Evolutionary conservation across 1,140 invertebrate genomes (phyloP).

Genomic region (Acyrthosiphon pisum): DNA sequence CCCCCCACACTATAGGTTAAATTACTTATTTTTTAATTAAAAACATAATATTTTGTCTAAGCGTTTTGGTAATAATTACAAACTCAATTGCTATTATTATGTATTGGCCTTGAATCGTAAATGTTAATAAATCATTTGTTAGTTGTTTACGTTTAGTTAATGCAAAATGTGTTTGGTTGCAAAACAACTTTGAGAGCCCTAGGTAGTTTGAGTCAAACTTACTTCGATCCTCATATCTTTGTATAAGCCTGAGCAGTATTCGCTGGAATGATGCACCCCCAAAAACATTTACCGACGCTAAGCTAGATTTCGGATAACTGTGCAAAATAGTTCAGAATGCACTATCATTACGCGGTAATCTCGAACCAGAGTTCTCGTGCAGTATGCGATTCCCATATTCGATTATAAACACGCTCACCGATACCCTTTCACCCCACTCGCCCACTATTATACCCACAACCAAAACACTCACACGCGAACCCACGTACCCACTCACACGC

Average conservation of each 20-base stretch:
- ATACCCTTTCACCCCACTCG: background rate
- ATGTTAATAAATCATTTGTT: background rate
- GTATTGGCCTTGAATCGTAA: background rate
- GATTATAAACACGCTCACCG: background rate
- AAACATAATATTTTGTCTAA: too few species aligned
- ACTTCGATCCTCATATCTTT: background rate
- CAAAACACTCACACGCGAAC: background rate
- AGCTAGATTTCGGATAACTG: background rate
- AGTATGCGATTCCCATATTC: background rate
- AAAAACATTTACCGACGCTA: background rate
- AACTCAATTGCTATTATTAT: too few species aligned
- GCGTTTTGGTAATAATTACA: too few species aligned
- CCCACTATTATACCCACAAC: background rate
- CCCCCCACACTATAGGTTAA: too few species aligned
- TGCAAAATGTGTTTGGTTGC: background rate
- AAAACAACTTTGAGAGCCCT: background rate
- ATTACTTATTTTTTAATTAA: too few species aligned
- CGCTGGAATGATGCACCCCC: background rate
- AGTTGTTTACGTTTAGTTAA: background rate
- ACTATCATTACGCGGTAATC: background rate
- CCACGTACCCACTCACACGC: background rate
- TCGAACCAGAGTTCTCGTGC: background rate
- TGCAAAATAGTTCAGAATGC: background rate
- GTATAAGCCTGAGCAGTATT: background rate
- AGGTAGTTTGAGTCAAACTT: background rate